Conservation (phyloP, 2,113 vertebrate genomes). For the Bombycilla garrulus region DNA sequence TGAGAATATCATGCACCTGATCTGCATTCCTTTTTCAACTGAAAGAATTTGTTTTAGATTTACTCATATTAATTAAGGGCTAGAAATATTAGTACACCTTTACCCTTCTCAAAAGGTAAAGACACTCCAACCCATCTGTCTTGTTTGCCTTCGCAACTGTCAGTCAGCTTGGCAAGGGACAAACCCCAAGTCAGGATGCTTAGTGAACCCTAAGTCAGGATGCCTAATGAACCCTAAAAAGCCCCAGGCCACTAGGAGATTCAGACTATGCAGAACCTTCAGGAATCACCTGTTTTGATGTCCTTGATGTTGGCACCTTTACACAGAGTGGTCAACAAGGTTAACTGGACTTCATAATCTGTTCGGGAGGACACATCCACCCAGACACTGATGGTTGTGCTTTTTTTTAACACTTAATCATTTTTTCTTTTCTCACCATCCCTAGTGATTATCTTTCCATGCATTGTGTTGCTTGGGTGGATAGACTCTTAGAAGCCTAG, state of each 20-base stretch:
- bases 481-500: background rate
- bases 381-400: accelerated
- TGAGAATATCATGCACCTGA: background rate
- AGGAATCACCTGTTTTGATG: background rate
- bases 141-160: background rate
- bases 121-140: background rate
- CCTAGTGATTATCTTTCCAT: background rate
- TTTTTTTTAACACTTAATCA: background rate
- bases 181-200: background rate
- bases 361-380: background rate
- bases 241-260: background rate
- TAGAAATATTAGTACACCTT: background rate
- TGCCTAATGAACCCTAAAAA: background rate
- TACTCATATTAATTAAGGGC: background rate
- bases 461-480: background rate
- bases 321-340: background rate
- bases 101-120: background rate
- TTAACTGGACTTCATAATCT: background rate
- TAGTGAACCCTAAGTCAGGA: background rate
- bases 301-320: background rate
- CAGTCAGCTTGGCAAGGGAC: background rate
- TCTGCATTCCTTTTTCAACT: background rate
- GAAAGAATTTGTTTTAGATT: background rate
- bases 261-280: background rate
- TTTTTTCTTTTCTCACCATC: background rate